A percentile compares a stretch with the other conserved stretches of the same genome.
phyloP scores from a whole-genome alignment of 2,888 invertebrate species.

The Leucoptera coffeella region DNA sequence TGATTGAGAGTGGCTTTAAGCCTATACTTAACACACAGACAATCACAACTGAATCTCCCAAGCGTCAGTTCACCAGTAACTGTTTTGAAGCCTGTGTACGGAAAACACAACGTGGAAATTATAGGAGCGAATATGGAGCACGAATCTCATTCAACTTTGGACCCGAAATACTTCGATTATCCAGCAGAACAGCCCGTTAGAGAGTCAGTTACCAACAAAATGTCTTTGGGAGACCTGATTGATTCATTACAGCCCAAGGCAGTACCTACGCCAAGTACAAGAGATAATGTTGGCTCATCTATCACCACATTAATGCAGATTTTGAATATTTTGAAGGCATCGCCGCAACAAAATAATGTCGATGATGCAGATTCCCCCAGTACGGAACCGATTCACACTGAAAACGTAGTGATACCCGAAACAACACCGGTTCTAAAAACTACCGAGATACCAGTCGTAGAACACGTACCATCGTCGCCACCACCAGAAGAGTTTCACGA shows the following conservation, averaged over 20 bases:
- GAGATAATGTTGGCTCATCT: constrained; percentile 73
- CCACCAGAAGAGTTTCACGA: constrained; percentile 18
- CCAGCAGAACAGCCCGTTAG: constrained; percentile 16
- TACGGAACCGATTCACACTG: constrained; percentile 25
- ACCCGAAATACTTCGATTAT: constrained; percentile 24
- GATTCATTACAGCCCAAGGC: constrained; percentile 71
- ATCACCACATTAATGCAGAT: constrained; percentile 72
- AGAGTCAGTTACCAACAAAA: constrained; percentile 15
- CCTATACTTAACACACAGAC: too few species aligned
- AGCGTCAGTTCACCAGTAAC: too few species aligned
- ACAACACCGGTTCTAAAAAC: constrained; percentile 7
- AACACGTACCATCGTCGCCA: constrained; percentile 6
- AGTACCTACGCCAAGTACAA: constrained; percentile 68
- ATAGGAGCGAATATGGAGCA: constrained; percentile 10
- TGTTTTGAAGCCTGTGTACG: too few species aligned
- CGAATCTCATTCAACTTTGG: constrained; percentile 6
- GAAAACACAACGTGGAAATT: constrained; percentile 13
- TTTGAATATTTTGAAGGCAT: constrained; percentile 59
- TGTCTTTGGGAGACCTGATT: constrained; percentile 48
- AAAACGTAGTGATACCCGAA: constrained; percentile 15
- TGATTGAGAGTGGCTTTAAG: constrained; percentile 30
- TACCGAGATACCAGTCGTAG: neutral
- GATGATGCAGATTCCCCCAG: constrained; percentile 23
- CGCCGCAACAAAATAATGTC: constrained; percentile 24
- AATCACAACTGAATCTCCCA: too few species aligned